Percentiles rank a stretch among this genome's conserved stretches.
These are phyloP conservation scores for Spheniscus humboldti DNA, from an alignment of 2,797 vertebrate genomes.

Conservation along the genomic window DNA sequence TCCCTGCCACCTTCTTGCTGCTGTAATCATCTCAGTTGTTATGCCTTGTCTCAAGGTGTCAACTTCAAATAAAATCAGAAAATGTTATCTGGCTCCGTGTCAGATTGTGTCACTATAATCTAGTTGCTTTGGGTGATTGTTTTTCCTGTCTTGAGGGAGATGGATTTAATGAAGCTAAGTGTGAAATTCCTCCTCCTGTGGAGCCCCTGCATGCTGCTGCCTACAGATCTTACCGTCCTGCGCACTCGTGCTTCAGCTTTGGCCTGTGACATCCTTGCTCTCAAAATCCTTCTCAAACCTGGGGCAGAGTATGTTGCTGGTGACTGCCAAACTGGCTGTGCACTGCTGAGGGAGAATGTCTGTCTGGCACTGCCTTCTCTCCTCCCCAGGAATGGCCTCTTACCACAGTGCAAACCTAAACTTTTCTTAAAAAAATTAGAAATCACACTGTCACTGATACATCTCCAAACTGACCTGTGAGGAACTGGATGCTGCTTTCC, in stretches of 20 bases:
- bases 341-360: neutral
- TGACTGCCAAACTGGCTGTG: neutral
- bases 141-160: neutral
- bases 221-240: neutral
- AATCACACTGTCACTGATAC: fast-evolving
- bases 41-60: neutral
- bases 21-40: neutral
- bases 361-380: neutral
- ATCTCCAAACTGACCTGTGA: neutral
- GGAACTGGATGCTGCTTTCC: neutral
- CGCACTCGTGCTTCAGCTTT: neutral
- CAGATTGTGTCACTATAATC: neutral
- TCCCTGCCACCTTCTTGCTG: neutral
- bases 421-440: neutral
- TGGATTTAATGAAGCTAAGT: neutral
- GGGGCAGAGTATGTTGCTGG: neutral
- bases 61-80: neutral
- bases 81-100: neutral
- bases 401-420: neutral
- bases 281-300: neutral
- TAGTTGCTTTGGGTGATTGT: neutral
- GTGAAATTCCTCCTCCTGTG: neutral
- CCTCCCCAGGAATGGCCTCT: neutral
- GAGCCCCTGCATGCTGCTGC: neutral
- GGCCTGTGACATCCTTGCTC: neutral